Base-by-base conservation (phyloP, 2,797 vertebrate genomes). In the Myotis daubentonii region DNA sequence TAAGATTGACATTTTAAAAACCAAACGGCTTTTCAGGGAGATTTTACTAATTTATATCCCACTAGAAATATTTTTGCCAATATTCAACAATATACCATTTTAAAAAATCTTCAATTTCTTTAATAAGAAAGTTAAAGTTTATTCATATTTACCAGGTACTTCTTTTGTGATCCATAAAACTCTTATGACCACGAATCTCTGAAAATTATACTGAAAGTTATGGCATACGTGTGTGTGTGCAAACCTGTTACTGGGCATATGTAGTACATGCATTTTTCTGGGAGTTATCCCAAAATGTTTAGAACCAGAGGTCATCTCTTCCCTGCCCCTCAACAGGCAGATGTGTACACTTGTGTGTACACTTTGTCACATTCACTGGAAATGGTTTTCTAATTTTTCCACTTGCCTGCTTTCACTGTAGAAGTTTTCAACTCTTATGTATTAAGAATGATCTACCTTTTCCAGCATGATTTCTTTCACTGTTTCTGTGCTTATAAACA, bases 31-130 rank as follows among this genome's bases (percentile, higher is more conserved):
- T 94, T 94, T 71, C 72, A 72, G 66, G 65, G 41, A 80, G 13
- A 33, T 44, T 93, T 90, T 87, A 72, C 47, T 79, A 94, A 93
- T 81, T 57, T 72, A 75, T 7, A 78, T 76, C 6, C 12, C 4
- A 93, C 62, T 92, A 92, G 51, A n/a, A 91, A 53, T 92, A 76
- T 76, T 91, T 89, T 79, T 44, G 55, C 15, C n/a, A 92, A 85
- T 60, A 92, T 87, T 65, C 19, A 36, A 91, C 55, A 75, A 65
- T 41, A 62, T 62, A 87, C 9, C 12, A 75, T 71, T 87, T 89
- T 2, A 5, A 60, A 89, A 91, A 74, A 78, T 36, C n/a, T 68
- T 89, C 25, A 47, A 74, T 62, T 87, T 94, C 53, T 78, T 91
- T 76, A 91, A 84, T 10, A 87, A 38, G 16, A 9, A 41, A 1